These are phyloP conservation scores for Numida meleagris DNA, from an alignment of 2,113 vertebrate species.

Conservation along the genomic window DNA sequence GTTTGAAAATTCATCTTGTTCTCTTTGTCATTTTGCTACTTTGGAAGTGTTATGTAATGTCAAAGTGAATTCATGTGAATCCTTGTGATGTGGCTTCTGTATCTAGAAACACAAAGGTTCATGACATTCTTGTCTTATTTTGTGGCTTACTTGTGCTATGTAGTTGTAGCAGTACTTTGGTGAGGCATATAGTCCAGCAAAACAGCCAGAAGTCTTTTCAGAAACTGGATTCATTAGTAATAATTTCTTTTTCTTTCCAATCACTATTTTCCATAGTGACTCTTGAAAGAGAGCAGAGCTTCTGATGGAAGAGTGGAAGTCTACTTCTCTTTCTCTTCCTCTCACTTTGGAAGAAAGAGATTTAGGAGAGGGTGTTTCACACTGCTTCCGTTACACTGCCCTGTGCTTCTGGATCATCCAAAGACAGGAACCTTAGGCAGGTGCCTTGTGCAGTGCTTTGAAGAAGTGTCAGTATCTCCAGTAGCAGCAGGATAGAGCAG, in stretches of 20 bases:
- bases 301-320: not conserved
- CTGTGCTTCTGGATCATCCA: not conserved
- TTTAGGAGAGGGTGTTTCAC: not conserved
- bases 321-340: not conserved
- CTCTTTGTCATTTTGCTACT: not conserved
- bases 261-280: not conserved
- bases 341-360: not conserved
- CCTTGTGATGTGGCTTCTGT: not conserved
- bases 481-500: not conserved
- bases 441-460: not conserved
- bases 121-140: not conserved
- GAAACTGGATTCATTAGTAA: not conserved
- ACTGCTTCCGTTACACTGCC: not conserved
- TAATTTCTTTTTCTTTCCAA: not conserved
- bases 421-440: fast-evolving
- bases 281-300: not conserved
- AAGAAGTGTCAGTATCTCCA: not conserved
- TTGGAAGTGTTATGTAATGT: not conserved
- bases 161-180: not conserved
- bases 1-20: not conserved
- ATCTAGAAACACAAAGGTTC: not conserved
- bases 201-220: not conserved
- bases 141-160: not conserved
- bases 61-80: not conserved
- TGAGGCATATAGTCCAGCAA: not conserved